phyloP scores from a whole-genome alignment of 2,113 vertebrate species.

The Neopipo cinnamomea region DNA sequence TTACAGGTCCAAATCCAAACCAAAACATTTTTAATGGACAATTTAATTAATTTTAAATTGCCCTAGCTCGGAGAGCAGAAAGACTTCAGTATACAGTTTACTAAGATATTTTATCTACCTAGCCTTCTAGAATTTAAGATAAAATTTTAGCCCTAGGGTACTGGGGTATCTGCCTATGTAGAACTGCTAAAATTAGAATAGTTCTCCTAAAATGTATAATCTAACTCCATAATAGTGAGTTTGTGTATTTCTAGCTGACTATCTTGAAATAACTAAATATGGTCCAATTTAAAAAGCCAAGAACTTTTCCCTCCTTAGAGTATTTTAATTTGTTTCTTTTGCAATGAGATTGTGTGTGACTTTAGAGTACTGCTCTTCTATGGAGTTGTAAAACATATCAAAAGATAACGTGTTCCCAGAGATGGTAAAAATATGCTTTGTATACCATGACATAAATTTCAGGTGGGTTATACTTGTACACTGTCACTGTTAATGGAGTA shows the following conservation, averaged over 20 bases:
- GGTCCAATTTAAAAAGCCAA: not conserved
- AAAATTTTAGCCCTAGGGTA: not conserved
- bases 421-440: not conserved
- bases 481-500: not conserved
- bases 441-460: not conserved
- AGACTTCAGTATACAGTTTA: not conserved
- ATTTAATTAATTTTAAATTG: not conserved
- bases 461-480: not conserved
- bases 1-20: not conserved
- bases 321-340: not conserved
- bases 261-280: not conserved
- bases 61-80: not conserved
- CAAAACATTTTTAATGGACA: not conserved
- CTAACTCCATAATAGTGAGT: not conserved
- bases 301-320: not conserved
- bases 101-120: not conserved
- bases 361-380: not conserved
- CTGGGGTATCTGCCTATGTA: not conserved
- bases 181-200: slow-evolving; percentile 1
- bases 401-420: not conserved
- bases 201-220: not conserved
- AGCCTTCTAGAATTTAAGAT: not conserved
- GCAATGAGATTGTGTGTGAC: not conserved
- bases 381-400: not conserved
- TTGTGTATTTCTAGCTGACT: not conserved